These are phyloP conservation scores for Pardalotus punctatus DNA, from an alignment of 2,113 vertebrate species.

Conservation along the genomic window DNA sequence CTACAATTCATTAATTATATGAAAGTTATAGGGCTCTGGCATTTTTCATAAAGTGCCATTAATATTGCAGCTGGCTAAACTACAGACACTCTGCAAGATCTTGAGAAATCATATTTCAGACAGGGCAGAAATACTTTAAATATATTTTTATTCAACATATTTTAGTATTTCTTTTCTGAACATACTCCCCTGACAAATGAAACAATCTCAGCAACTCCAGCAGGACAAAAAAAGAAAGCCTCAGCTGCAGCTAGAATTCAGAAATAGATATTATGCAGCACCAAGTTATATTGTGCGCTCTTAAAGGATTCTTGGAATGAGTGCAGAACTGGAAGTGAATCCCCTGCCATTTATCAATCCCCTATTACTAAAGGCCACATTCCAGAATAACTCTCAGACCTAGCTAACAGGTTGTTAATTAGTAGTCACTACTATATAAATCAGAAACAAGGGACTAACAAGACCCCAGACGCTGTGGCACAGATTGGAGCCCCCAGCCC, in stretches of 20 bases:
- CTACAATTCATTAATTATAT: not conserved
- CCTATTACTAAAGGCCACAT: not conserved
- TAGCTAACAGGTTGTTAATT: not conserved
- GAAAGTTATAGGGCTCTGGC: not conserved
- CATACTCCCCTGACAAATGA: not conserved
- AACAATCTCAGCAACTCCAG: not conserved
- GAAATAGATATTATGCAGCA: not conserved
- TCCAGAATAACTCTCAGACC: not conserved
- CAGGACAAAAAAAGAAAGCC: not conserved
- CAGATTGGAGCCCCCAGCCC: not conserved
- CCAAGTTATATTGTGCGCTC: not conserved
- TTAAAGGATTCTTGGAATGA: not conserved
- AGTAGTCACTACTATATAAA: not conserved
- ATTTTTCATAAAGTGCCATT: not conserved
- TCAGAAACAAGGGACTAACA: not conserved
- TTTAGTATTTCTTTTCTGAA: not conserved
- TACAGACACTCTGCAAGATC: not conserved
- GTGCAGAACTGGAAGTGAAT: not conserved
- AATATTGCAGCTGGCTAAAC: not conserved
- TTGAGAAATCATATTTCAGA: not conserved
- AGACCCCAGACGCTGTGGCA: not conserved
- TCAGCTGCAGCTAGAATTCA: slow-evolving; percentile 4
- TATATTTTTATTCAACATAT: not conserved
- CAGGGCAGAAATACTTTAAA: not conserved
- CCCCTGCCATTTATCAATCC: not conserved